Percentiles rank a stretch among this genome's conserved stretches.
Conservation (phyloP, 2,888 invertebrate genomes). For the Drosophila atroscutellata region DNA sequence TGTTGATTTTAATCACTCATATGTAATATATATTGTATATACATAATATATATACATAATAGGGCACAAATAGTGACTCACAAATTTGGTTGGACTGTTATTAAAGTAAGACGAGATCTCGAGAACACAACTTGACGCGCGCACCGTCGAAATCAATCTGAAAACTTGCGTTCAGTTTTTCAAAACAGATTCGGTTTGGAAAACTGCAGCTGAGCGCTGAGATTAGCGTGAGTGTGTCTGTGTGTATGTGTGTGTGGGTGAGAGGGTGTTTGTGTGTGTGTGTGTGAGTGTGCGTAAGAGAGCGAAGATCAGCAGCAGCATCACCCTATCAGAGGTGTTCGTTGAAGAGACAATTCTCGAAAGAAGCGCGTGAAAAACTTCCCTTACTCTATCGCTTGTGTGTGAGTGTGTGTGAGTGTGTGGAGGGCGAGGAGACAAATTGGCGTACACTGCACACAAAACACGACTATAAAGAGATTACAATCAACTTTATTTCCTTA, state of each 20-base stretch:
- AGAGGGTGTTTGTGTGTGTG: constrained; percentile 5
- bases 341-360: background rate
- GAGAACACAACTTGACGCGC: constrained; percentile 67
- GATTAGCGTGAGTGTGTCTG: constrained; percentile 11
- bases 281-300: constrained; percentile 15
- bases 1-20: background rate
- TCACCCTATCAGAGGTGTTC: background rate
- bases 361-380: constrained; percentile 36
- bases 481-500: background rate
- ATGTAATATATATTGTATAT: background rate
- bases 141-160: constrained; percentile 78
- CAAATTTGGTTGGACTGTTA: constrained; percentile 1
- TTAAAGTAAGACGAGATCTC: background rate
- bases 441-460: background rate
- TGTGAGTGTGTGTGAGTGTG: background rate
- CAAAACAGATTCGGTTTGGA: constrained; percentile 69
- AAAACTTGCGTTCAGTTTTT: constrained; percentile 71
- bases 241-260: constrained; percentile 1
- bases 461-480: background rate
- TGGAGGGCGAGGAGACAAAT: background rate
- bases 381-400: constrained; percentile 37
- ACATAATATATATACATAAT: background rate
- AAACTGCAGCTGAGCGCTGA: constrained; percentile 44
- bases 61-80: constrained; percentile 17
- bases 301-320: constrained; percentile 17